A percentile compares a stretch with the other conserved stretches of the same genome.
Evolutionary conservation across 2,888 invertebrate genomes (phyloP).

Genomic region (Sarcophaga rosellei): DNA sequence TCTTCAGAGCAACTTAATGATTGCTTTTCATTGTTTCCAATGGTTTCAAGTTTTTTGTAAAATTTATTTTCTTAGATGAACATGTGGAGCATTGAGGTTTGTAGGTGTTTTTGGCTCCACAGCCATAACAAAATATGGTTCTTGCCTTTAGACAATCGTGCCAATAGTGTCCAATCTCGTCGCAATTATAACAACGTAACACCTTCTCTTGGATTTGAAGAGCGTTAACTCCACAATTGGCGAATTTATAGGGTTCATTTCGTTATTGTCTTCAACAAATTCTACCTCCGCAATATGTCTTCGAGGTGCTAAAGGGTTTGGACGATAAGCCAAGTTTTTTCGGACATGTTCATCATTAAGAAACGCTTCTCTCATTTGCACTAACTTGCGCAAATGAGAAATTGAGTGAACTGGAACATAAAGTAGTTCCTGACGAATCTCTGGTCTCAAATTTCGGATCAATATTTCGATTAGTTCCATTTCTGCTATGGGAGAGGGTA

Average conservation of each 20-base stretch:
- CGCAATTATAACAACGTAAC: constrained; percentile 15
- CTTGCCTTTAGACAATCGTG: constrained; percentile 9
- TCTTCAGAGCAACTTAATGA: too few species aligned
- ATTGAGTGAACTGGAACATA: constrained; percentile 40
- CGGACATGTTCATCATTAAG: constrained; percentile 33
- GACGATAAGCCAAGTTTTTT: background rate
- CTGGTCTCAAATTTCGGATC: constrained; percentile 20
- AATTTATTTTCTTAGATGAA: background rate
- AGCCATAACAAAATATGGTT: constrained; percentile 8
- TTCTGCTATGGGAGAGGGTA: constrained; percentile 8
- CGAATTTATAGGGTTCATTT: too few species aligned
- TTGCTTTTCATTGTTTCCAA: background rate
- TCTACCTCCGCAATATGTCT: too few species aligned
- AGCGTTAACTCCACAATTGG: background rate
- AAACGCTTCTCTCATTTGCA: constrained; percentile 49
- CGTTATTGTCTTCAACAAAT: too few species aligned
- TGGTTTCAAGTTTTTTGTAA: constrained; percentile 4
- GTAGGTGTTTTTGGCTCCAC: constrained; percentile 33
- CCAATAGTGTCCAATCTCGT: constrained; percentile 7
- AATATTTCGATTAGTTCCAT: constrained; percentile 29
- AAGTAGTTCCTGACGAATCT: constrained; percentile 45
- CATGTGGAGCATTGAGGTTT: constrained; percentile 33
- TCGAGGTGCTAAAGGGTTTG: too few species aligned
- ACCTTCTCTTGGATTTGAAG: background rate
- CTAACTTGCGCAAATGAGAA: constrained; percentile 48